Percentiles rank a stretch among this genome's conserved stretches.
Conservation (phyloP, 2,797 vertebrate species). For the Halcyon smyrnensis region DNA sequence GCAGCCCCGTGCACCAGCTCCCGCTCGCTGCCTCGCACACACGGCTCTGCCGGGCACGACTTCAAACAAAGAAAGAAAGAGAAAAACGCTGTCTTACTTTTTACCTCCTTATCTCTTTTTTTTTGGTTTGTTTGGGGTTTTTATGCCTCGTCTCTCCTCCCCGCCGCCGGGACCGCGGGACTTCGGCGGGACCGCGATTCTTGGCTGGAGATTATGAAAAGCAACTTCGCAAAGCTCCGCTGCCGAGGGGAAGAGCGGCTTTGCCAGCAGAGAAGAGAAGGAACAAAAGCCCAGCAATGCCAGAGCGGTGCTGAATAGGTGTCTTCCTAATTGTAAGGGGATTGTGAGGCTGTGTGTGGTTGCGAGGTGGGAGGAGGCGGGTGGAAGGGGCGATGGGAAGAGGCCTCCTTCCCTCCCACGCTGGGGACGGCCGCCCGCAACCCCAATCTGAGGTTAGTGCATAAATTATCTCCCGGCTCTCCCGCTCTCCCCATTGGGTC, state of each 20-base stretch:
- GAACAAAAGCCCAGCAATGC: constrained; percentile 78
- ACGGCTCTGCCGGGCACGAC: constrained; percentile 57
- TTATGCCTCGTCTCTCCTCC: background rate
- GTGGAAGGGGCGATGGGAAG: constrained; percentile 63
- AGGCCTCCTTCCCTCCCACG: constrained; percentile 60
- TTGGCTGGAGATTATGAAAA: background rate
- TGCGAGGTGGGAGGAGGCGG: constrained; percentile 65
- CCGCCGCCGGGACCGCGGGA: constrained; percentile 18
- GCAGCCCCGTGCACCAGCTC: background rate
- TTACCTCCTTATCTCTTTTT: background rate
- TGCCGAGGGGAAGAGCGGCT: constrained; percentile 44
- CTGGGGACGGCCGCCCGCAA: constrained; percentile 68
- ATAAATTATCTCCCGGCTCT: constrained; percentile 70
- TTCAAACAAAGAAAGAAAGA: constrained; percentile 78
- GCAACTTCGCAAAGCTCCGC: constrained; percentile 55
- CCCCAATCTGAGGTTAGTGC: constrained; percentile 75
- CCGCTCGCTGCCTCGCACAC: constrained; percentile 1
- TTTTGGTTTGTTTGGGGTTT: background rate
- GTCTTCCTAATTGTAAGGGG: constrained; percentile 75
- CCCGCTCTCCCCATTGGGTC: background rate
- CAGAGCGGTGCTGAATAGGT: constrained; percentile 73
- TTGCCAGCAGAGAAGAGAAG: constrained; percentile 30
- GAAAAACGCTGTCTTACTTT: constrained; percentile 71
- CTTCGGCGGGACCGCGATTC: constrained; percentile 32
- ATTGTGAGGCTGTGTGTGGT: constrained; percentile 57